Evolutionary conservation across 2,888 invertebrate species (phyloP).

Genomic region (Trachelus troglodyta): DNA sequence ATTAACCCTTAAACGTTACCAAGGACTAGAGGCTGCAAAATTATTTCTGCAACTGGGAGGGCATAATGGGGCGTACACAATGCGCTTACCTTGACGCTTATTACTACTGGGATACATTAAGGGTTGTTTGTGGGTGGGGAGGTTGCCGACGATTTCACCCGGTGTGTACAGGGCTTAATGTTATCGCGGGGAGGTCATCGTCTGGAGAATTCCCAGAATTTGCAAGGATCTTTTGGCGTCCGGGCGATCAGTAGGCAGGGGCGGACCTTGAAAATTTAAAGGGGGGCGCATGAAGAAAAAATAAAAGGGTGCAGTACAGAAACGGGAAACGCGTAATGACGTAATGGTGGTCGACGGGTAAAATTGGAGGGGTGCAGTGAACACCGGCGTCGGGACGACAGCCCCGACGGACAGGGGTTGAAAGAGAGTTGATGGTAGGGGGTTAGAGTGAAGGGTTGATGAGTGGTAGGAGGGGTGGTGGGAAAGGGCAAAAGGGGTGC

Average conservation of each 20-base stretch:
- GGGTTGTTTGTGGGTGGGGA: neutral
- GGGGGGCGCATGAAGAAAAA: neutral
- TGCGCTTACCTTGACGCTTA: neutral
- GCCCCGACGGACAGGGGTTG: conserved; percentile 1
- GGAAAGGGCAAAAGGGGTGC: neutral
- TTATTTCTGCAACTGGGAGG: neutral
- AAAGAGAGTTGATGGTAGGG: neutral
- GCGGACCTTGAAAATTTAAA: neutral
- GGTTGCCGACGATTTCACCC: neutral
- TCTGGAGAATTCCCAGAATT: neutral
- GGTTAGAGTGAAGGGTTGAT: neutral
- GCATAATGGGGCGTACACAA: neutral
- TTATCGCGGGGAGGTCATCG: neutral
- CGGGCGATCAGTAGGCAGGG: neutral
- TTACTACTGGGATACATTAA: neutral
- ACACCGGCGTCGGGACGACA: neutral
- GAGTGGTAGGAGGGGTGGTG: neutral
- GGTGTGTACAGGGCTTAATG: neutral
- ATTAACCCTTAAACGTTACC: neutral
- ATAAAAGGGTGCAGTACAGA: neutral
- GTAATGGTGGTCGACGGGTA: neutral
- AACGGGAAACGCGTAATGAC: neutral
- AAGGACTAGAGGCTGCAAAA: neutral
- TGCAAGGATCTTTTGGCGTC: neutral
- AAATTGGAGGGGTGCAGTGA: neutral